These are phyloP conservation scores for Microctenopoma lineatum DNA, from an alignment of 2,797 vertebrate species.

Conservation along the genomic window DNA sequence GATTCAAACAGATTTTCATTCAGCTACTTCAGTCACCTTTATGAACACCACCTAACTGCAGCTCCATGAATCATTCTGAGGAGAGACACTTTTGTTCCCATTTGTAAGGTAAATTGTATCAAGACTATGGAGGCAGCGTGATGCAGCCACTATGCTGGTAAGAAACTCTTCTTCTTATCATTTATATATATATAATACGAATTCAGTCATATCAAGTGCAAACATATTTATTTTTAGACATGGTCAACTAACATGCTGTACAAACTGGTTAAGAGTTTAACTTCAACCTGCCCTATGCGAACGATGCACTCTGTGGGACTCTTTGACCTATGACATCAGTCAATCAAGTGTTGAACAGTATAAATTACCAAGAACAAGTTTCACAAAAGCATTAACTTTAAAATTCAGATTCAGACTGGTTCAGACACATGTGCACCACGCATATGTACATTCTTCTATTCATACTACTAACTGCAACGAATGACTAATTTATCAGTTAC, in stretches of 20 bases:
- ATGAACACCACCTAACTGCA: not conserved
- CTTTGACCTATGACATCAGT: not conserved
- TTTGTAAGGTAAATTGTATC: not conserved
- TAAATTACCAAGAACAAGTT: not conserved
- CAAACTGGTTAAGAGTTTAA: not conserved
- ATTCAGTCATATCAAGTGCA: too few relatives aligned
- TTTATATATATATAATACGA: too few relatives aligned
- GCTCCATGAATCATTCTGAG: not conserved
- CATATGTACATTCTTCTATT: too few relatives aligned
- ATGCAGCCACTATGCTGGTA: not conserved
- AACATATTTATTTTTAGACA: not conserved
- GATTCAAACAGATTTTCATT: too few relatives aligned
- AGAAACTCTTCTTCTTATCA: too few relatives aligned
- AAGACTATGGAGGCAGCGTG: not conserved
- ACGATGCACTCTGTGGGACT: not conserved
- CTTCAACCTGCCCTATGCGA: not conserved
- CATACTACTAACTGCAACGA: too few relatives aligned
- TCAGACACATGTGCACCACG: too few relatives aligned
- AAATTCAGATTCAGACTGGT: not conserved
- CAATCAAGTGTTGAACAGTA: not conserved
- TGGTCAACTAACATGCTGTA: not conserved
- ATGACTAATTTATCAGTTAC: too few relatives aligned
- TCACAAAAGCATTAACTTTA: not conserved
- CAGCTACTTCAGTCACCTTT: not conserved
- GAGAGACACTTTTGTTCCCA: not conserved